Evolutionary conservation across 2,888 invertebrate species (phyloP).

Genomic region (Campaea margaritaria): DNA sequence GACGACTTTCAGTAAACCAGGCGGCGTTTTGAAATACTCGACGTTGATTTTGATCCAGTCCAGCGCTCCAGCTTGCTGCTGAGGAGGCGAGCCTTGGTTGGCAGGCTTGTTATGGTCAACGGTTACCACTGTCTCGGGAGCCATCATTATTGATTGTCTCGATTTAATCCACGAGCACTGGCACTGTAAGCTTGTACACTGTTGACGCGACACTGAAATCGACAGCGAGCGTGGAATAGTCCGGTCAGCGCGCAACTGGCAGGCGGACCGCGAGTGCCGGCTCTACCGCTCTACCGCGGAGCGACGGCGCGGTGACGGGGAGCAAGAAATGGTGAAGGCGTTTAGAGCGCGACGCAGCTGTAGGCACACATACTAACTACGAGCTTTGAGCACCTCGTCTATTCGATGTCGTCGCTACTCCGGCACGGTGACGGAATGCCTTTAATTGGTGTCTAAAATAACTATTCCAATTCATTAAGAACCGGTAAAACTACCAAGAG

Average conservation of each 20-base stretch:
- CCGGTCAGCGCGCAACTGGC: slow-evolving; percentile 73
- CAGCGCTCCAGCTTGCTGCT: slow-evolving; percentile 83
- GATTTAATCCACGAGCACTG: slow-evolving; percentile 66
- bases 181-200: slow-evolving; percentile 72
- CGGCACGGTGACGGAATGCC: slow-evolving; percentile 56
- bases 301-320: slow-evolving; percentile 48
- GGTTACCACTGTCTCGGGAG: slow-evolving; percentile 93
- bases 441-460: slow-evolving; percentile 31
- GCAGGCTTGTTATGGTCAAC: slow-evolving; percentile 88
- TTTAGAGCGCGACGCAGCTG: slow-evolving; percentile 7
- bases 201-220: slow-evolving; percentile 70
- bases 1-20: slow-evolving; percentile 92
- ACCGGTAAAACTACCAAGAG: background rate
- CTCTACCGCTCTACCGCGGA: slow-evolving; percentile 30
- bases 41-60: slow-evolving; percentile 91
- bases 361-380: slow-evolving; percentile 40
- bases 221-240: slow-evolving; percentile 68
- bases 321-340: slow-evolving; percentile 58
- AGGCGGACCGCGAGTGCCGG: slow-evolving; percentile 28
- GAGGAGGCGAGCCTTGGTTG: slow-evolving; percentile 67
- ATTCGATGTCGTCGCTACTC: background rate
- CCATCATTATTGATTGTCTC: slow-evolving; percentile 85
- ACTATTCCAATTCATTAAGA: background rate
- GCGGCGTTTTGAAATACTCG: slow-evolving; percentile 92
- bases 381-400: slow-evolving; percentile 13